Base-by-base conservation (phyloP, 2,888 invertebrate species). In the Oxytorus armatus region DNA sequence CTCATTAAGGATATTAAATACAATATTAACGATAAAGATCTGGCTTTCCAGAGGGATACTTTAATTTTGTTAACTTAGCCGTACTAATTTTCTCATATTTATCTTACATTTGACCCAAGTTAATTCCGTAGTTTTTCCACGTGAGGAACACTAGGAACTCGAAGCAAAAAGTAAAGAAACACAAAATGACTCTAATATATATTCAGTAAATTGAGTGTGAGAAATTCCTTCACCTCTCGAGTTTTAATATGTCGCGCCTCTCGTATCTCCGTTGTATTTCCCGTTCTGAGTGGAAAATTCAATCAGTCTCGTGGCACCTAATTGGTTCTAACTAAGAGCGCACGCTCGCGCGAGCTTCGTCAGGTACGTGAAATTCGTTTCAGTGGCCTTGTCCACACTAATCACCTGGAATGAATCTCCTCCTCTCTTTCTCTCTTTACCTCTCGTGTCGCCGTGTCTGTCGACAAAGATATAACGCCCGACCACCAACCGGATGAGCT, bases 321-420 rank as follows among this genome's bases (percentile, higher is more conserved):
- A 79, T 79, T 79, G 76, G 72, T 72, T 66, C 76, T 42, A 68
- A 76, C 76, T 55, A 53, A 79, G 66, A 47, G 25, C 23, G 44
- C 39, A 36, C 61, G 44, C 39, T 36, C 61, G 42, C 25, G 8
- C 57, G 4, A 1, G 25, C 55, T 14, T n/a, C n/a, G n/a, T n/a
- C 49, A 66, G 66, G 65, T 75, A 70, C 75, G 79, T 66, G 59
- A 79, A 72, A 66, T 76, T 76, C 76, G 69, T 79, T 79, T 68
- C 76, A 61, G 72, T 57, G 65, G 72, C 33, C 36, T 61, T 76
- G 70, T 72, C 66, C 76, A 72, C 79, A 61, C 76, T 79, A 72
- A 79, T 79, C 79, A 76, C 72, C 55, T 61, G 66, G 49, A 76
- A 76, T 72, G 57, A 61, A 74, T 25, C 68, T 68, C 57, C 68